Evolutionary conservation across 2,888 invertebrate species (phyloP).

Genomic region (Phortica magna): DNA sequence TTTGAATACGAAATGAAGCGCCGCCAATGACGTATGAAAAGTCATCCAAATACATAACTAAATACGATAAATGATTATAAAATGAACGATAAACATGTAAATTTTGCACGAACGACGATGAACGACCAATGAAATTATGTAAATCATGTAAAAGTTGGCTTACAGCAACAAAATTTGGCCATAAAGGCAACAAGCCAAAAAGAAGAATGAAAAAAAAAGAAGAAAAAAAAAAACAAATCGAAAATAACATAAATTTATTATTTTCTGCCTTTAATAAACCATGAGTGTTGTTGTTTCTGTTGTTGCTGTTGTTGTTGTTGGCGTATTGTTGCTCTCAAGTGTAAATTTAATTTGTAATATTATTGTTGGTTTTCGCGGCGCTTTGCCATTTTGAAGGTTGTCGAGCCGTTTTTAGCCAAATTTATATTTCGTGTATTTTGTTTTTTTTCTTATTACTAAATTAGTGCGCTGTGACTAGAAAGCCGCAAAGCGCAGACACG

Average conservation of each 20-base stretch:
- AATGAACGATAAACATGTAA: slow-evolving; percentile 13
- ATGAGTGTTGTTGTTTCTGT: neutral
- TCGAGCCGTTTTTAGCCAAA: slow-evolving; percentile 16
- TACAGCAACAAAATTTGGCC: slow-evolving; percentile 3
- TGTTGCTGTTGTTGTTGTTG: slow-evolving; percentile 13
- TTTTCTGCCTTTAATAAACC: too few relatives aligned
- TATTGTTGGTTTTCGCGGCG: slow-evolving; percentile 32
- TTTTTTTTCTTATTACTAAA: slow-evolving; percentile 58
- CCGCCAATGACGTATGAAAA: neutral
- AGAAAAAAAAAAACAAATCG: too few relatives aligned
- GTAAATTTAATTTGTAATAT: slow-evolving; percentile 22
- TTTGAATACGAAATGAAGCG: neutral
- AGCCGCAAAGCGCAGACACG: slow-evolving; percentile 46
- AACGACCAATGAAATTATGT: slow-evolving; percentile 2
- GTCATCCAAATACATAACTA: neutral
- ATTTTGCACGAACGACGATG: slow-evolving; percentile 40
- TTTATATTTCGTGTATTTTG: neutral
- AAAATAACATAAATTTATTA: too few relatives aligned
- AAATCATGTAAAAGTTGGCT: slow-evolving; percentile 25
- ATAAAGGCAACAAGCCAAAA: neutral
- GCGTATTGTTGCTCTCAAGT: slow-evolving; percentile 6
- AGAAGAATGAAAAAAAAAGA: too few relatives aligned
- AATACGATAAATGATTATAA: neutral
- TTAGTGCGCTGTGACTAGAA: slow-evolving; percentile 56
- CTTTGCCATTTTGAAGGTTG: slow-evolving; percentile 45